Evolutionary conservation across 2,888 invertebrate species (phyloP).

Genomic region (Eilema sororculum): DNA sequence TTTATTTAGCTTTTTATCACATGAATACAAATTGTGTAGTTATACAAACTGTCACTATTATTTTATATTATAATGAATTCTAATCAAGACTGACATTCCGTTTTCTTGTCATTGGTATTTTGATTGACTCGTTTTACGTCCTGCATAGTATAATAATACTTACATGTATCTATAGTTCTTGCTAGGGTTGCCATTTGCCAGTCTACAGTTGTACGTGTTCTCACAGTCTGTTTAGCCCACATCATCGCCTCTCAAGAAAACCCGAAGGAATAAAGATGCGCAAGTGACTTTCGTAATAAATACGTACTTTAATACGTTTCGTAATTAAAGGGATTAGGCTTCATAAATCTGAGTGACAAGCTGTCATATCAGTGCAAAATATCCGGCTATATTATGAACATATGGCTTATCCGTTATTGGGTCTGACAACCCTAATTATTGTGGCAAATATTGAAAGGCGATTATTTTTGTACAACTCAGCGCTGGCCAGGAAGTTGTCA

Average conservation of each 20-base stretch:
- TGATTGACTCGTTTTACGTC: background rate
- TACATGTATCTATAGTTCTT: background rate
- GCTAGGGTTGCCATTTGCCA: background rate
- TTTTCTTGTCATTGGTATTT: conserved; percentile 12
- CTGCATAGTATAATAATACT: background rate
- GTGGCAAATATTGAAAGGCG: background rate
- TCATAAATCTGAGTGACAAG: background rate
- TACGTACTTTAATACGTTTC: too few species aligned
- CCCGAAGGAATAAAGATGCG: too few species aligned
- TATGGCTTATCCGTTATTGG: background rate
- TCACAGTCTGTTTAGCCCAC: background rate
- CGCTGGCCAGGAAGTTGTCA: conserved; percentile 8
- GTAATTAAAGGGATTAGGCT: background rate
- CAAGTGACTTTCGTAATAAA: background rate
- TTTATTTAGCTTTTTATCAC: background rate
- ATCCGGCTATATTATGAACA: background rate
- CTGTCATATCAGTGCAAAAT: background rate
- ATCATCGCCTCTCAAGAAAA: background rate
- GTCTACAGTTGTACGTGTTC: too few species aligned
- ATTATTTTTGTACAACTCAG: conserved; percentile 9
- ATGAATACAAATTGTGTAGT: background rate
- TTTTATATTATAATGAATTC: background rate
- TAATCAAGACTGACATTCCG: conserved; percentile 5
- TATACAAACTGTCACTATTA: background rate
- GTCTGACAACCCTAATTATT: background rate